A percentile compares a stretch with the other conserved stretches of the same genome.
These are phyloP conservation scores for Crocuta crocuta DNA, from an alignment of 2,113 vertebrate genomes.

Conservation along the genomic window DNA sequence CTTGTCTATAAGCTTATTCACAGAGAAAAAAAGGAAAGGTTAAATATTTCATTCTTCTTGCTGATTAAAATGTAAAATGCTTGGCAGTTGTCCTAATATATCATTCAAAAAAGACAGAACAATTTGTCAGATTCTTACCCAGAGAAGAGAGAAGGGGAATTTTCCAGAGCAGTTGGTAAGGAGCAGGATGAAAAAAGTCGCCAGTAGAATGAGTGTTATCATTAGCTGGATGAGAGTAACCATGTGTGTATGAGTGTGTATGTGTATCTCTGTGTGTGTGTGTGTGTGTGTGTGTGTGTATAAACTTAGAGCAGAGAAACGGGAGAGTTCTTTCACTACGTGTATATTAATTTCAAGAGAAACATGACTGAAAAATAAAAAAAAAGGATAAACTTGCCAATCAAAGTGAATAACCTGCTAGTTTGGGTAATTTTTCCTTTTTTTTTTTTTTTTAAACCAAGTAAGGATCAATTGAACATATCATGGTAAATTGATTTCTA, in stretches of 20 bases:
- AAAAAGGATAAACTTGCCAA: not conserved
- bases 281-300: no score
- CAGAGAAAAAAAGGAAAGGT: constrained; percentile 85
- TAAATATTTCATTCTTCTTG: constrained; percentile 86
- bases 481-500: not conserved
- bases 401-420: not conserved
- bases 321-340: not conserved
- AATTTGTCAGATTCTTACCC: constrained; percentile 71
- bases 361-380: not conserved
- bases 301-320: not conserved
- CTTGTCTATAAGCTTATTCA: constrained; percentile 86
- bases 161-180: not conserved
- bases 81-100: constrained; percentile 80
- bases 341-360: not conserved
- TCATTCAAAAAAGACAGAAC: constrained; percentile 79
- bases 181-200: not conserved
- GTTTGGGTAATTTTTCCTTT: not conserved
- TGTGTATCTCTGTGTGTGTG: no score
- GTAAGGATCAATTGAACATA: not conserved
- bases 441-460: not conserved
- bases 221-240: not conserved
- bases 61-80: constrained; percentile 87
- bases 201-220: not conserved
- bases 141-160: constrained; percentile 47
- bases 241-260: no score